Evolutionary conservation across 2,888 invertebrate species (phyloP).

Genomic region (Meandrusa payeni): DNA sequence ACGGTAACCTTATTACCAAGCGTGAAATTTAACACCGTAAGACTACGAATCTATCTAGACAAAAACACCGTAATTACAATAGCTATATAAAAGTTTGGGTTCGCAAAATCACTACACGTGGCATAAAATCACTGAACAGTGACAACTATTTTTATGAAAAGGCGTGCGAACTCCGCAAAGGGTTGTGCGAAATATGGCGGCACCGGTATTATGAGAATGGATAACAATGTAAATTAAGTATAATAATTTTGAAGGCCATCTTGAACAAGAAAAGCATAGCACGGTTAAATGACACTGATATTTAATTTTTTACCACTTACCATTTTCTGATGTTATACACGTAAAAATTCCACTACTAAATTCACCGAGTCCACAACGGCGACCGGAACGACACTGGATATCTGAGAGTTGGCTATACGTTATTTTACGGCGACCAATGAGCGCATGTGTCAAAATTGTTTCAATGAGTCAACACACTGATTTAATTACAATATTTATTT

Average conservation of each 20-base stretch:
- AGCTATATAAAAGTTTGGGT: conserved; percentile 33
- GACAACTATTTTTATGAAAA: conserved; percentile 71
- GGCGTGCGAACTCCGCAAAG: conserved; percentile 71
- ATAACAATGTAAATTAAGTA: conserved; percentile 53
- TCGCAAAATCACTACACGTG: conserved; percentile 67
- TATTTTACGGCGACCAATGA: conserved; percentile 63
- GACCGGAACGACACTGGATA: conserved; percentile 76
- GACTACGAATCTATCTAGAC: conserved; percentile 16
- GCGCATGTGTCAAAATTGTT: conserved; percentile 75
- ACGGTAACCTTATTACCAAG: conserved; percentile 63
- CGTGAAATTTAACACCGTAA: conserved; percentile 76
- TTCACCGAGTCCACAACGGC: conserved; percentile 77
- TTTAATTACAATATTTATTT: conserved; percentile 33
- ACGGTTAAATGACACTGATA: conserved; percentile 56
- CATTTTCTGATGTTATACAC: conserved; percentile 79
- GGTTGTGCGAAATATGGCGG: conserved; percentile 79
- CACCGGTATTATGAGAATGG: conserved; percentile 63
- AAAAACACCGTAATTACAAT: conserved; percentile 28
- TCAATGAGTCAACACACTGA: conserved; percentile 48
- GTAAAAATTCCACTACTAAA: conserved; percentile 76
- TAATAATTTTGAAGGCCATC: conserved; percentile 42
- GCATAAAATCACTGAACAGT: conserved; percentile 77
- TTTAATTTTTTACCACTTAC: conserved; percentile 71
- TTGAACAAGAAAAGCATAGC: conserved; percentile 47
- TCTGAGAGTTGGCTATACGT: conserved; percentile 70